phyloP scores from a whole-genome alignment of 2,888 invertebrate species.

The Ceramica pisi region DNA sequence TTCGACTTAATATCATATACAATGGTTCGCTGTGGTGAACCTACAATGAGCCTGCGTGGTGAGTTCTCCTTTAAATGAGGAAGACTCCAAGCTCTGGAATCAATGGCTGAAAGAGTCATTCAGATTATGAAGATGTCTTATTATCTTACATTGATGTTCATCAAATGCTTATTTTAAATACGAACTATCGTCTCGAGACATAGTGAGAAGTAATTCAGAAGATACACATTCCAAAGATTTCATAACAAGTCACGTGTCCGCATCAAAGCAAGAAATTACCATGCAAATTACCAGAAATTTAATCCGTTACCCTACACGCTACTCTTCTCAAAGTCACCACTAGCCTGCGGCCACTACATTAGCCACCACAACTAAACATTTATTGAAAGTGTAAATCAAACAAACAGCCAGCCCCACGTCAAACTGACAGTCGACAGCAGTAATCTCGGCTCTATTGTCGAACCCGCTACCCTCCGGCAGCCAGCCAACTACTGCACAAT shows the following conservation, averaged over 20 bases:
- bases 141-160: slow-evolving; percentile 11
- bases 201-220: slow-evolving; percentile 13
- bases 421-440: slow-evolving; percentile 81
- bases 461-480: slow-evolving; percentile 79
- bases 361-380: slow-evolving; percentile 61
- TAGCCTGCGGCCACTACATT: slow-evolving; percentile 53
- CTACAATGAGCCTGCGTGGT: no score
- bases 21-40: not conserved
- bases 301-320: slow-evolving; percentile 15
- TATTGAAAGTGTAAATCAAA: slow-evolving; percentile 69
- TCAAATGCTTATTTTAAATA: slow-evolving; percentile 20
- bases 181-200: not conserved
- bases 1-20: no score
- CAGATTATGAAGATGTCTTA: not conserved
- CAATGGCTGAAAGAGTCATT: not conserved
- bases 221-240: not conserved
- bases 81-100: not conserved
- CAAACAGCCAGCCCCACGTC: slow-evolving; percentile 64
- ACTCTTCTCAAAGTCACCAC: slow-evolving; percentile 6
- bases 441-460: slow-evolving; percentile 86
- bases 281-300: slow-evolving; percentile 34
- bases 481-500: slow-evolving; percentile 77
- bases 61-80: not conserved
- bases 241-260: not conserved
- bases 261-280: slow-evolving; percentile 30